Evolutionary conservation across 2,797 vertebrate species (phyloP).

Genomic region (Apogon talboti): DNA sequence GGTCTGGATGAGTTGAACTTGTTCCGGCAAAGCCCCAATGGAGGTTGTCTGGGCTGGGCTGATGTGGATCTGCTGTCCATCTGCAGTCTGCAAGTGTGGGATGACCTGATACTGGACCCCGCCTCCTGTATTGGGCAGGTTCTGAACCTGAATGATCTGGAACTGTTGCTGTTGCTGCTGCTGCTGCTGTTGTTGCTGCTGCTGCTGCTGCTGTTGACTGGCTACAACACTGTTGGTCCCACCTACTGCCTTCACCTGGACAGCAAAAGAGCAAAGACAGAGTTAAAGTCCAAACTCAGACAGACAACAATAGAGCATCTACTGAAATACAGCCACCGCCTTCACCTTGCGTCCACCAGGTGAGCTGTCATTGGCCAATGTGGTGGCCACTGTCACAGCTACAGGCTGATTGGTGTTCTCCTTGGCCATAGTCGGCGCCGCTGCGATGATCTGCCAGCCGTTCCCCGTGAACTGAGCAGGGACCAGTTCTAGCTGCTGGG

Average conservation of each 20-base stretch:
- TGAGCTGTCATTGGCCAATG: constrained; percentile 86
- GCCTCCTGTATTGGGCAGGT: constrained; percentile 90
- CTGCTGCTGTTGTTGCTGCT: constrained; percentile 76
- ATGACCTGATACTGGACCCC: constrained; percentile 98
- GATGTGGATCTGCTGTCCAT: constrained; percentile 96
- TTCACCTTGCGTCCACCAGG: constrained; percentile 83
- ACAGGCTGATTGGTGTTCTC: constrained; percentile 89
- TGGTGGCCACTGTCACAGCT: constrained; percentile 84
- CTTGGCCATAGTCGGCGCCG: constrained; percentile 90
- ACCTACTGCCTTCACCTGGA: constrained; percentile 82
- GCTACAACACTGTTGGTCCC: constrained; percentile 78
- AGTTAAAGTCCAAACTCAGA: constrained; percentile 23
- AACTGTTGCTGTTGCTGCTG: constrained; percentile 83
- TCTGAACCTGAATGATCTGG: constrained; percentile 95
- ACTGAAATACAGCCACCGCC: constrained; percentile 36
- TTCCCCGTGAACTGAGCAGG: constrained; percentile 96
- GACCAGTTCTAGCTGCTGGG: constrained; percentile 96
- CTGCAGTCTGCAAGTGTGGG: constrained; percentile 95
- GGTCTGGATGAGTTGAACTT: constrained; percentile 95
- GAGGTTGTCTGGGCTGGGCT: constrained; percentile 88
- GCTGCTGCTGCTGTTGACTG: constrained; percentile 71
- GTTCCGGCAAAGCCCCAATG: constrained; percentile 87
- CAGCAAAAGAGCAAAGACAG: constrained; percentile 15
- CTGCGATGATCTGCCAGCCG: constrained; percentile 96
- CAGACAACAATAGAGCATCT: background rate